Base-by-base conservation (phyloP, 2,888 invertebrate species). In the Oxytorus armatus region DNA sequence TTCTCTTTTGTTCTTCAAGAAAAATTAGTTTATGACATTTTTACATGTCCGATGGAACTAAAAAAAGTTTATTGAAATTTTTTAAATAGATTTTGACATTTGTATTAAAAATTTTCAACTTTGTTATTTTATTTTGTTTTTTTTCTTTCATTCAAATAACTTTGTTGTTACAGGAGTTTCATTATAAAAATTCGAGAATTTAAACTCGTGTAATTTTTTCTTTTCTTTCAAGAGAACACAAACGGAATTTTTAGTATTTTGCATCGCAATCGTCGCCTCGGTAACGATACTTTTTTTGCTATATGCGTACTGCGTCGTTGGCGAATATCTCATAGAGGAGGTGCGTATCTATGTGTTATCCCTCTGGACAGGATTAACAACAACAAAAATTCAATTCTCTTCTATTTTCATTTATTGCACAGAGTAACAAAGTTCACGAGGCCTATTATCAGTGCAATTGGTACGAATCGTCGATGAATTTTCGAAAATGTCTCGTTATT, bases 361-460 rank as follows among this genome's bases (percentile, higher is more conserved):
- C 18, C 10, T 44, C 11, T 16, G 14, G 14, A 16, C 42, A n/a
- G 11, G 42, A 42, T 18, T 63, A 16, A 25, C 16, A 57, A 14
- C 8, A 8, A 21, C 0, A 25, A 57, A 16, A 29, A 33, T 21
- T 39, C 8, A 18, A 25, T 8, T 18, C 29, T 39, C 14, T 29
- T 36, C 18, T 18, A 3, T 49, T 57, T 29, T n/a, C n/a, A n/a
- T 8, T 18, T 59, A 10, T 47, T 29, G 47, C 8, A 23, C 53
- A 84, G 84, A 94, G 94, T 83, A 92, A 92, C 83, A 88, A 92
- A 10, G 90, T 94, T 1, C 91, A 93, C 0, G 92, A 93, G 42
- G 92, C 92, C 59, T 86, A 94, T 82, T 94, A 94, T 84, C 92
- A 92, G 77, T 93, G 93, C 81, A 93, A 93, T 4, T 94, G 94